Evolutionary conservation across 2,113 vertebrate species (phyloP).

Genomic region (Cyprinodon tularosa): DNA sequence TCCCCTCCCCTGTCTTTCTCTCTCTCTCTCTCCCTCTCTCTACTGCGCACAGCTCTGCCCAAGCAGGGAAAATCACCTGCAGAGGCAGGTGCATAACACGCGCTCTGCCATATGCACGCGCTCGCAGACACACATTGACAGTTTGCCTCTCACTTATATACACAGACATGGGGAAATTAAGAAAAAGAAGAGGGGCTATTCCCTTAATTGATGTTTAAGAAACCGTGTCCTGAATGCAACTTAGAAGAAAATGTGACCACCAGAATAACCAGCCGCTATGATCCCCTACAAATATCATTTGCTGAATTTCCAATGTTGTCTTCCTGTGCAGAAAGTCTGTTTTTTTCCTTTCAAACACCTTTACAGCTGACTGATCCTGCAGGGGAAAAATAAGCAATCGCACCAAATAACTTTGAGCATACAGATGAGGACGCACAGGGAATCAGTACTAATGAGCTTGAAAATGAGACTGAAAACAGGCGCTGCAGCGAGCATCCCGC

Average conservation of each 20-base stretch:
- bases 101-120: not conserved
- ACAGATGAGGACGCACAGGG: not conserved
- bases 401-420: constrained; percentile 47
- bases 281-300: not conserved
- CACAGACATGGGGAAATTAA: constrained; percentile 3
- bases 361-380: not conserved
- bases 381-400: not conserved
- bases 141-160: constrained; percentile 46
- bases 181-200: not conserved
- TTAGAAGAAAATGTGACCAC: constrained; percentile 4
- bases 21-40: not conserved
- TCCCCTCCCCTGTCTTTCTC: too few species aligned
- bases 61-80: constrained; percentile 44
- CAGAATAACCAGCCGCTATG: not conserved
- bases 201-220: not conserved
- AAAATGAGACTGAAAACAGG: not conserved
- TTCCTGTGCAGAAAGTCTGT: too few species aligned
- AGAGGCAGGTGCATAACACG: constrained; percentile 37
- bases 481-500: constrained; percentile 13
- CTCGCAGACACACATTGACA: constrained; percentile 15
- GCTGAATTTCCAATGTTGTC: too few species aligned
- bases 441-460: constrained; percentile 1
- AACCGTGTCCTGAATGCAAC: not conserved
- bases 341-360: not conserved
- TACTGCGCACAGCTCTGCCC: not conserved